phyloP scores from a whole-genome alignment of 1,140 invertebrate species.

The Magallana angulata region DNA sequence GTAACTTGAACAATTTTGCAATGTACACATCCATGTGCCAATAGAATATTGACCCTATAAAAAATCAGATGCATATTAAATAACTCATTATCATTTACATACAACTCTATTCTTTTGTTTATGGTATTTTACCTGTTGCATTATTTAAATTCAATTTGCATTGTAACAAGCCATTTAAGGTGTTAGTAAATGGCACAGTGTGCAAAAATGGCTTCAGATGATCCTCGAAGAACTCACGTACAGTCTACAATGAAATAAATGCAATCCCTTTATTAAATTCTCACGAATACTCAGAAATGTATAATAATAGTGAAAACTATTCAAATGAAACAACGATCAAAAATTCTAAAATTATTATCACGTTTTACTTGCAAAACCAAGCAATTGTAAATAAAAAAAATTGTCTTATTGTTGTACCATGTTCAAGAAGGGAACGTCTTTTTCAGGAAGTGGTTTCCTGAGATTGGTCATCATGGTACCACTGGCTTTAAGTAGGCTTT shows the following conservation, averaged over 20 bases:
- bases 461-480: conserved; percentile 1
- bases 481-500: not conserved
- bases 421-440: conserved; percentile 2
- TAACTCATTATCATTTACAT: too few species aligned
- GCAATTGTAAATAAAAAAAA: too few species aligned
- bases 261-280: too few species aligned
- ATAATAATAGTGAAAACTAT: too few species aligned
- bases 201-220: conserved; percentile 8
- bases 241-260: not conserved
- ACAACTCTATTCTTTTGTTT: not conserved
- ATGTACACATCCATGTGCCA: conserved; percentile 8
- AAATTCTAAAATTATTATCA: too few species aligned
- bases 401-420: not conserved
- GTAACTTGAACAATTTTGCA: not conserved
- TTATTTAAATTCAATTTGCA: not conserved
- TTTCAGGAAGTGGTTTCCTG: not conserved
- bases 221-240: not conserved
- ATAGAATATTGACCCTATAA: not conserved
- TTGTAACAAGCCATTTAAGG: not conserved
- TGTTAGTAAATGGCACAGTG: not conserved
- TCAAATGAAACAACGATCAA: too few species aligned
- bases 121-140: not conserved
- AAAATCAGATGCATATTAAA: too few species aligned
- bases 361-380: too few species aligned
- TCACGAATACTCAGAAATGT: too few species aligned